Percentiles rank a stretch among this genome's conserved stretches.
phyloP scores from a whole-genome alignment of 2,888 invertebrate genomes.

The Pedicia rivosa region DNA sequence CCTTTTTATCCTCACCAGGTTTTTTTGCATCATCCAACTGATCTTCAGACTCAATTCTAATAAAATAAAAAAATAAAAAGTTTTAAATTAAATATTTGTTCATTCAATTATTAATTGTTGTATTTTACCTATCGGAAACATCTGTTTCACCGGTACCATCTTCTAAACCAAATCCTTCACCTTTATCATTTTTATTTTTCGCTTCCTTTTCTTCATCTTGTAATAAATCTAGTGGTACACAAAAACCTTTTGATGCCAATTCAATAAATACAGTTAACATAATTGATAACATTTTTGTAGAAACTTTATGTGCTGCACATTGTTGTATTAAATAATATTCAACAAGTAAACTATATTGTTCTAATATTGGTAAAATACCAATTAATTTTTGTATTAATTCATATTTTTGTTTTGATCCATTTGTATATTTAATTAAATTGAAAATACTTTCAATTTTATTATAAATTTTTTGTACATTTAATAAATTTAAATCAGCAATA shows the following conservation, averaged over 20 bases:
- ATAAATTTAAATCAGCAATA: slow-evolving; percentile 37
- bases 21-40: slow-evolving; percentile 79
- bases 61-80: slow-evolving; percentile 4
- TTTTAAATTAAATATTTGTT: background rate
- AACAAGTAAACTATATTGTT: slow-evolving; percentile 56
- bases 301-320: slow-evolving; percentile 58
- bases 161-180: slow-evolving; percentile 74
- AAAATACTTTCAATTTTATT: slow-evolving; percentile 31
- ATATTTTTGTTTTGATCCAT: slow-evolving; percentile 20
- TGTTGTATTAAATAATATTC: slow-evolving; percentile 69
- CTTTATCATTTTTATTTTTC: slow-evolving; percentile 34
- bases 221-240: slow-evolving; percentile 72
- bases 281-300: slow-evolving; percentile 69
- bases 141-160: slow-evolving; percentile 88
- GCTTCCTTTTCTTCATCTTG: slow-evolving; percentile 44
- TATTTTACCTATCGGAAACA: slow-evolving; percentile 66
- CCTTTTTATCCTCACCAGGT: slow-evolving; percentile 51
- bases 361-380: slow-evolving; percentile 45
- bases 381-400: slow-evolving; percentile 17
- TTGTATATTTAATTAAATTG: slow-evolving; percentile 30
- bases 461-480: slow-evolving; percentile 38
- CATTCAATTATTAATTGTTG: no score
- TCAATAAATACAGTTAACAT: slow-evolving; percentile 74
- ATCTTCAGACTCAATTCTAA: slow-evolving; percentile 60
- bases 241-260: slow-evolving; percentile 77